Evolutionary conservation across 2,113 vertebrate genomes (phyloP).

Genomic region (Gorsachius goisagi): DNA sequence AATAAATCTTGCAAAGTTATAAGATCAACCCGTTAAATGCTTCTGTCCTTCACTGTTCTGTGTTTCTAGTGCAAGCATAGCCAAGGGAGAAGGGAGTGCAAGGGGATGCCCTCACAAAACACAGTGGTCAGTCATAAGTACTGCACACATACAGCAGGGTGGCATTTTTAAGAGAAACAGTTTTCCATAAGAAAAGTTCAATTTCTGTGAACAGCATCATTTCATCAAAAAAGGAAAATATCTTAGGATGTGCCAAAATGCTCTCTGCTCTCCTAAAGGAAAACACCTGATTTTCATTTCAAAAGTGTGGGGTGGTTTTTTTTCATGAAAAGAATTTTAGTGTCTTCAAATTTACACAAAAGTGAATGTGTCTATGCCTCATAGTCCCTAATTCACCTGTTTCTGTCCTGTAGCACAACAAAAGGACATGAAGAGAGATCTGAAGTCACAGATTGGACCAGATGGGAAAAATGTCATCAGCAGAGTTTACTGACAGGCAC

Average conservation of each 20-base stretch:
- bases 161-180: neutral
- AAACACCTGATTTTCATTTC: neutral
- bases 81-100: neutral
- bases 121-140: neutral
- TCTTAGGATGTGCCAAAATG: neutral
- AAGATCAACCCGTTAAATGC: neutral
- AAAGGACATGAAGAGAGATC: neutral
- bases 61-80: neutral
- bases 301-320: fast-evolving
- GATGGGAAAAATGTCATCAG: neutral
- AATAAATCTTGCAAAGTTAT: neutral
- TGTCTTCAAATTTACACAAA: neutral
- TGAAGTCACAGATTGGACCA: neutral
- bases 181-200: neutral
- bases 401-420: neutral
- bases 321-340: neutral
- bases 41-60: neutral
- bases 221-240: neutral
- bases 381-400: neutral
- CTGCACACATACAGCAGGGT: neutral
- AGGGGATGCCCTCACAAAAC: neutral
- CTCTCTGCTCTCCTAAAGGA: neutral
- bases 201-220: neutral
- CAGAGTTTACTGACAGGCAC: neutral
- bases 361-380: neutral